These are phyloP conservation scores for Pterocles gutturalis DNA, from an alignment of 2,113 vertebrate species.

Conservation along the genomic window DNA sequence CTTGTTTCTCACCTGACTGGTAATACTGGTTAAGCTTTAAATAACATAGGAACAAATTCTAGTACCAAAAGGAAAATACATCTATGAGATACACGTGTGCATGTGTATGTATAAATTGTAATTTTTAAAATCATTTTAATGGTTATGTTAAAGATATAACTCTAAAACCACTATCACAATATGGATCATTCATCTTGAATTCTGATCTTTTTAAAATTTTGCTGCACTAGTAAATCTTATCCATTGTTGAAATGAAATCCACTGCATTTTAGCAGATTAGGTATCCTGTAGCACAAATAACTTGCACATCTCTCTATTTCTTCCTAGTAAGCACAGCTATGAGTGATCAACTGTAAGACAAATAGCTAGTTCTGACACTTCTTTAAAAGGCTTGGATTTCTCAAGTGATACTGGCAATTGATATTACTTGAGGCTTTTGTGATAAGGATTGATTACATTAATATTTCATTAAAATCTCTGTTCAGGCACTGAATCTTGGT, in stretches of 20 bases:
- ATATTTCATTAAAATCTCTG: background rate
- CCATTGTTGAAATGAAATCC: background rate
- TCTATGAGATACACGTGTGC: background rate
- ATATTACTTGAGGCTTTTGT: background rate
- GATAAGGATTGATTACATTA: background rate
- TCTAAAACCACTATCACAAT: background rate
- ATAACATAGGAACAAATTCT: background rate
- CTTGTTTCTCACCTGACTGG: background rate
- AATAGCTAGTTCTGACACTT: background rate
- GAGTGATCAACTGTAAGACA: background rate
- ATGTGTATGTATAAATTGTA: background rate
- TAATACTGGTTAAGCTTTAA: background rate
- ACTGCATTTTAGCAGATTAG: background rate
- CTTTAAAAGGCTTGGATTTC: background rate
- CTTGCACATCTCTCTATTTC: background rate
- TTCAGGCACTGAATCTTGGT: background rate
- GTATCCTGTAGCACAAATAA: accelerated
- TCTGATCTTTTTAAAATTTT: background rate
- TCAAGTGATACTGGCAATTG: background rate
- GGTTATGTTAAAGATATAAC: background rate
- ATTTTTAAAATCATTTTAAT: background rate
- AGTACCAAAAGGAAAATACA: background rate
- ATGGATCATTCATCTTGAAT: background rate
- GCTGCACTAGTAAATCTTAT: background rate
- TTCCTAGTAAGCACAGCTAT: background rate